A percentile compares a stretch with the other conserved stretches of the same genome.
These are phyloP conservation scores for Colistium nudipinnis DNA, from an alignment of 2,113 vertebrate genomes.

Conservation along the genomic window DNA sequence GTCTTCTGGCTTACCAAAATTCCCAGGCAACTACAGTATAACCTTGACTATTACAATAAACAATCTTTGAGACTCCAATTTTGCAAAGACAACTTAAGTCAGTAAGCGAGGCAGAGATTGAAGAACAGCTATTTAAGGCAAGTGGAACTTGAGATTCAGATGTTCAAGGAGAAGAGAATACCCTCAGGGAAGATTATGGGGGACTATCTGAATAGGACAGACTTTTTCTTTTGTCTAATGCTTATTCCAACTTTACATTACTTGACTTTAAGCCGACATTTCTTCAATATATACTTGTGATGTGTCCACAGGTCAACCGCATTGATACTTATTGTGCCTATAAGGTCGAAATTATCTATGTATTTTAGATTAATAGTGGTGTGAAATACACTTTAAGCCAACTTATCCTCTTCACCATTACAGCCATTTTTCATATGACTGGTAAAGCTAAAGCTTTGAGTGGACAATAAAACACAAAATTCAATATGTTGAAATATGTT, in stretches of 20 bases:
- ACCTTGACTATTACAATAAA: conserved; percentile 67
- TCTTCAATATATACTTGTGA: conserved; percentile 20
- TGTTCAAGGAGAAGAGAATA: conserved; percentile 64
- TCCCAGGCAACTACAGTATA: conserved; percentile 18
- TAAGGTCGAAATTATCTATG: conserved; percentile 23
- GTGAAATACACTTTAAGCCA: conserved; percentile 43
- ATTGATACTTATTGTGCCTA: conserved; percentile 11
- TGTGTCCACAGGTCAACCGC: conserved; percentile 33
- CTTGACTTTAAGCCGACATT: conserved; percentile 21
- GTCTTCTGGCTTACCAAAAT: conserved; percentile 5
- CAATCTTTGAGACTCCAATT: conserved; percentile 66
- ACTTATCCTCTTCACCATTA: conserved; percentile 27
- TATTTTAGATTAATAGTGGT: conserved; percentile 39
- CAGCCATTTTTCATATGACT: conserved; percentile 4
- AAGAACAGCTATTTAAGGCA: conserved; percentile 71
- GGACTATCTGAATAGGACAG: conserved; percentile 47
- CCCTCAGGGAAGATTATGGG: conserved; percentile 45
- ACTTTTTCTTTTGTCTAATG: conserved; percentile 46
- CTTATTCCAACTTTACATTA: conserved; percentile 32
- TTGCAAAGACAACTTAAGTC: conserved; percentile 54
- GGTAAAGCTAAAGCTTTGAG: conserved; percentile 15
- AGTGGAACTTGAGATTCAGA: conserved; percentile 70
- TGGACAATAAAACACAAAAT: not conserved
- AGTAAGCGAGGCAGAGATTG: conserved; percentile 56
- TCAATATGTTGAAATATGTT: not conserved